Percentiles rank a stretch among this genome's conserved stretches.
Conservation (phyloP, 2,888 invertebrate genomes). For the Bembecia ichneumoniformis region DNA sequence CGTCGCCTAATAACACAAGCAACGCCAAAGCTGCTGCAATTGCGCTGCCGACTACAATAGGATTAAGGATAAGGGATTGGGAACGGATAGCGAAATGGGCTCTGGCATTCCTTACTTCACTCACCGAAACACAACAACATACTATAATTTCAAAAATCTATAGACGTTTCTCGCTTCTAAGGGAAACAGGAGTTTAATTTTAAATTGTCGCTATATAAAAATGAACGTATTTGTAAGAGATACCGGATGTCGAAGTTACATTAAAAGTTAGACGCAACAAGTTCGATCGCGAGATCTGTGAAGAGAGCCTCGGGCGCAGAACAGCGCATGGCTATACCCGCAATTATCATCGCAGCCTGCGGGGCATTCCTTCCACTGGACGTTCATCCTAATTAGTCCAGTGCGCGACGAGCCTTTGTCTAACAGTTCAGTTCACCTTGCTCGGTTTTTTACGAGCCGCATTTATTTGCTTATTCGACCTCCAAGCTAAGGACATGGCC, state of each 20-base stretch:
- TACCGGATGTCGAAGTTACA: constrained; percentile 51
- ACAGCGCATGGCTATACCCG: constrained; percentile 27
- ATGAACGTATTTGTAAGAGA: constrained; percentile 29
- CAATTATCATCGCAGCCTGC: constrained; percentile 50
- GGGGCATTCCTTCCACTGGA: constrained; percentile 58
- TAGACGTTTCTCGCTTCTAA: no score
- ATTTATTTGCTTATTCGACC: constrained; percentile 33
- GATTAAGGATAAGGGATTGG: no score
- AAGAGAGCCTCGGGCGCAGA: constrained; percentile 20
- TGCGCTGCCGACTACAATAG: no score
- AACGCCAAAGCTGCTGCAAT: no score
- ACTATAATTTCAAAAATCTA: no score
- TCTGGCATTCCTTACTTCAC: no score
- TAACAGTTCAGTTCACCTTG: constrained; percentile 65
- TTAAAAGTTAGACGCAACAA: constrained; percentile 49
- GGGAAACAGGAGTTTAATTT: no score
- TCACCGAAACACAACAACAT: no score
- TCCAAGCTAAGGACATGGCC: constrained; percentile 40
- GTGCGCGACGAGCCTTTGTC: constrained; percentile 62
- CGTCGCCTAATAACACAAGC: no score
- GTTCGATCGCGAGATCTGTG: constrained; percentile 31
- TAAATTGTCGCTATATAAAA: constrained; percentile 9
- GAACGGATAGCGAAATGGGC: no score
- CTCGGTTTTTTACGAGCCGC: constrained; percentile 39
- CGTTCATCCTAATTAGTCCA: constrained; percentile 55